Base-by-base conservation (phyloP, 1,140 invertebrate genomes). In the Lepeophtheirus salmonis region DNA sequence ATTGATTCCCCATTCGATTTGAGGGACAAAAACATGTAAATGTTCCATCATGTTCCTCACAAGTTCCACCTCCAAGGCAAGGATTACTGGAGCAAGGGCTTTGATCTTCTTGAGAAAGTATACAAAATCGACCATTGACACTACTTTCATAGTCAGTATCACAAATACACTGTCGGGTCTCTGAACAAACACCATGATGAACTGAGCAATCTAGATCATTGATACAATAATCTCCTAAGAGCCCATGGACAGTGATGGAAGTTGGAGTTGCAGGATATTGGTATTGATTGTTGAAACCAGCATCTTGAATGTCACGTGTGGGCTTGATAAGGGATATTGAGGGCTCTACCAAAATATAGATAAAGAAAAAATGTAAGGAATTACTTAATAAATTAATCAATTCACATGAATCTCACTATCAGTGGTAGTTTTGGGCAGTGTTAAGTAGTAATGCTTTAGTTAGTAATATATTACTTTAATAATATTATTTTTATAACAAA, bases 1-100 rank as follows among this genome's bases (percentile, higher is more conserved):
- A 77, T 26, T 68, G 67, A 13, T 66, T 60, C 24, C 86, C 86
- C 23, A 80, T 83, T 66, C 79, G 80, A 65, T 79, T 79, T 50
- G 76, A 75, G 17, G 77, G 70, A 72, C 87, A 90, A 24, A 81
- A 73, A 72, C 87, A 90, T 17, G 78, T 76, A 70, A 83, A 88
- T 4, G 79, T 80, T 2, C 79, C 78, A 26, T 78, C 77, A 3
- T 81, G 78, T 49, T 82, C 68, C 66, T 83, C 79, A 73, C 87
- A 90, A 41, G 80, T 84, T 14, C 83, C 81, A 50, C 79, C 79
- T 68, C 80, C 78, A 65, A 81, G 78, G 71, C 86, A 89, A 2
- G 85, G 85, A 62, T 80, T 79, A 50, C 80, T 82, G 62, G 78
- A 59, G 25, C 66, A 67, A 13, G 65, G 64, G 50, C 62, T 62